Evolutionary conservation across 2,888 invertebrate genomes (phyloP).

Genomic region (Drosophila hamatofila): DNA sequence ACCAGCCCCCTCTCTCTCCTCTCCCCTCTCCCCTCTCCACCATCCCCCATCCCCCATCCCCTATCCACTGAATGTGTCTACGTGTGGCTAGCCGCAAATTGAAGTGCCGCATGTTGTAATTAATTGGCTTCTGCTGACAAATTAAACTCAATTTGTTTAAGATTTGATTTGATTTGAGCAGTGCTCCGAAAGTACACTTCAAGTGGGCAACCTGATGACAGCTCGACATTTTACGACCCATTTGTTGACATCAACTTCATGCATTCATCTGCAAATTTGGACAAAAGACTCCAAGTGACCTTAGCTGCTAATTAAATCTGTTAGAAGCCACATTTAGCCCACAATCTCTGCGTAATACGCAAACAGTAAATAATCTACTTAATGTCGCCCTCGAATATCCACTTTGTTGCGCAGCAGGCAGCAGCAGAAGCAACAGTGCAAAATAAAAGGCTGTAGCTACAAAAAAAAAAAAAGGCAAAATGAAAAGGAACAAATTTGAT

Average conservation of each 20-base stretch:
- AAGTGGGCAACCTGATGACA: conserved; percentile 20
- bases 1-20: too few species aligned
- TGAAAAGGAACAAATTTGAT: conserved; percentile 34
- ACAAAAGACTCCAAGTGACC: conserved; percentile 29
- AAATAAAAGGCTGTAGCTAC: conserved; percentile 27
- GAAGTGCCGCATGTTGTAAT: conserved; percentile 23
- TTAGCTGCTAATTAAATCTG: conserved; percentile 65
- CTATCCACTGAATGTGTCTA: too few species aligned
- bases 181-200: conserved; percentile 18
- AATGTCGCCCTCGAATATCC: conserved; percentile 46
- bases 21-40: too few species aligned
- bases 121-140: conserved; percentile 51
- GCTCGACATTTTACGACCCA: conserved; percentile 37
- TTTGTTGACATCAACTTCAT: conserved; percentile 54
- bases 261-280: conserved; percentile 43
- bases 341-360: conserved; percentile 12
- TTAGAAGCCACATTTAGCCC: conserved; percentile 33
- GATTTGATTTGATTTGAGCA: conserved; percentile 30
- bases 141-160: conserved; percentile 55
- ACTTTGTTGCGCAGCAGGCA: conserved; percentile 20
- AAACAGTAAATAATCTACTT: conserved; percentile 63
- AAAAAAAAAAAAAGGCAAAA: background rate
- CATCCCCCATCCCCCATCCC: too few species aligned
- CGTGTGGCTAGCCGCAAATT: conserved; percentile 11
- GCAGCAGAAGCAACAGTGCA: conserved; percentile 1